Percentiles rank a stretch among this genome's conserved stretches.
phyloP scores from a whole-genome alignment of 2,113 vertebrate genomes.

The Pongo abelii region DNA sequence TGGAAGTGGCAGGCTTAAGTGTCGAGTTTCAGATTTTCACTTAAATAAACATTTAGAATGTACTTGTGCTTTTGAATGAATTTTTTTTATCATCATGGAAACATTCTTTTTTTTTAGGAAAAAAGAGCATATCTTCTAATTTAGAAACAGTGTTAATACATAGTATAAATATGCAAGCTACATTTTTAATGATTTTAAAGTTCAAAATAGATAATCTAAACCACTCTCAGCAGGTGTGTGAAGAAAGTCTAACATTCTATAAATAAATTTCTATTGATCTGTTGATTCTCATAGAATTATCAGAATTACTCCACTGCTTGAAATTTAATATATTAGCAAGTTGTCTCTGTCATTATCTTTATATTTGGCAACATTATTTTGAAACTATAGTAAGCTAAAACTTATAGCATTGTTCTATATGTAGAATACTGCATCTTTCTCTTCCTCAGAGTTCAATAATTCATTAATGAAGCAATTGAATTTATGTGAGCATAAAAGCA shows the following conservation, averaged over 20 bases:
- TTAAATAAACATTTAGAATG: constrained; percentile 1
- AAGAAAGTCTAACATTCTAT: constrained; percentile 30
- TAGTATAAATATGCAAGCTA: not conserved
- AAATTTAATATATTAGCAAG: not conserved
- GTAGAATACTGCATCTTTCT: not conserved
- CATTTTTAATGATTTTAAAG: not conserved
- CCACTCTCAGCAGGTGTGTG: not conserved
- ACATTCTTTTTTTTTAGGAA: not conserved
- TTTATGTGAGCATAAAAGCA: not conserved
- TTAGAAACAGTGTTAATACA: not conserved
- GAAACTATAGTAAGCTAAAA: not conserved
- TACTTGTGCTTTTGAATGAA: not conserved
- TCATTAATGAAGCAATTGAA: not conserved
- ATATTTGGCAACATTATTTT: not conserved
- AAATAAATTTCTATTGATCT: constrained; percentile 57
- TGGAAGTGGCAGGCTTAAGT: not conserved
- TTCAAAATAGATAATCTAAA: constrained; percentile 57
- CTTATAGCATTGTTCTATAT: not conserved
- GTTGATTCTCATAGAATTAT: constrained; percentile 16
- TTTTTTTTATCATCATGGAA: not conserved
- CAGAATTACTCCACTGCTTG: not conserved
- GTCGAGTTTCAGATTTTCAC: not conserved
- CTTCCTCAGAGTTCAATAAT: not conserved
- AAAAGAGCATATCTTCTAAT: not conserved
- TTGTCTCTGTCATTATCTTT: not conserved